Evolutionary conservation across 2,113 vertebrate species (phyloP), one percentile per base, ranked within the genome.

Genomic region (Bubo scandiacus): DNA sequence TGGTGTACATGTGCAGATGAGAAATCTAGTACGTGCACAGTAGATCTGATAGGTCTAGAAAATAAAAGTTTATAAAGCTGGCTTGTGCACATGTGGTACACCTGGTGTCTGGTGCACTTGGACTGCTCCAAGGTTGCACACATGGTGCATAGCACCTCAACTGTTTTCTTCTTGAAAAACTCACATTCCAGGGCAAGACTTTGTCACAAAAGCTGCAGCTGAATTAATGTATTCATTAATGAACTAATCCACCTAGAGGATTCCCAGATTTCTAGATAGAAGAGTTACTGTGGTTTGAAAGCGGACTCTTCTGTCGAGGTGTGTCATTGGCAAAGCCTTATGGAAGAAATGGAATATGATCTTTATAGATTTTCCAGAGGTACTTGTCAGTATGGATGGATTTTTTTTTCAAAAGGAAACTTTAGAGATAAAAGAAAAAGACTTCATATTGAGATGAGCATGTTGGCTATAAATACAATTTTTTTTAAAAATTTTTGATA

Each of bases 61-160:
- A 61, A 25, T 6, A 63, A 22, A 15, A 36, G 15, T 66, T 87
- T 92, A n/a, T 22, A 38, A 26, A 81, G 27, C n/a, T 42, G 23
- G 5, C 23, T 59, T 42, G 32, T 75, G 30, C 15, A 8, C 3
- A 0, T 12, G 9, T n/a, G 23, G 8, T 52, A 15, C 11, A 9
- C 47, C 10, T 77, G 49, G 20, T 20, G 38, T 20, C 15, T 57
- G 49, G 36, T 63, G 25, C 9, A 11, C 34, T 75, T 47, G 2
- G 9, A 19, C 34, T 40, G 5, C 21, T 80, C 45, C 8, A 1
- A 49, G 29, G 15, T 40, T 66, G 72, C 9, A 8, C 10, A 8
- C 3, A 4, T 6, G 4, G 4, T 51, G 8, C 12, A 21, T 23
- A 67, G 20, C 3, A 2, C 20, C 32, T 23, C 16, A 59, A 0